These are phyloP conservation scores for Tribolium madens DNA, from an alignment of 1,140 invertebrate species.

Conservation along the genomic window DNA sequence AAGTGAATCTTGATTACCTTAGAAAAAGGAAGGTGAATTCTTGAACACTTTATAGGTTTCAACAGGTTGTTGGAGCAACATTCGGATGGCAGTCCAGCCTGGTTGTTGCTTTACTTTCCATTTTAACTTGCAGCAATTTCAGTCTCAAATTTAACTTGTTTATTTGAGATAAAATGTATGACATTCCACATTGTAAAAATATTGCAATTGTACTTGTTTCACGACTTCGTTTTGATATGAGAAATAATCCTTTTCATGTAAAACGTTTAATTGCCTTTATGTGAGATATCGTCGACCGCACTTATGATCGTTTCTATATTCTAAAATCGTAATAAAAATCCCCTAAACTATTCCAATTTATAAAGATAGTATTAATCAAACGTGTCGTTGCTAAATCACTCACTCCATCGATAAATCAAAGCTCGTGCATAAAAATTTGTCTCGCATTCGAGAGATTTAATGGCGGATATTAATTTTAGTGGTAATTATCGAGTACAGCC, in stretches of 20 bases:
- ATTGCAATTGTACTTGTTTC: constrained; percentile 11
- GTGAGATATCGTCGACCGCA: background rate
- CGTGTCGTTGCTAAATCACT: constrained; percentile 9
- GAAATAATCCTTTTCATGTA: constrained; percentile 6
- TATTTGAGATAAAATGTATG: background rate
- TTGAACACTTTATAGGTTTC: background rate
- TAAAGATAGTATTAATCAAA: background rate
- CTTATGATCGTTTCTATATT: background rate
- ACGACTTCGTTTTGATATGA: background rate
- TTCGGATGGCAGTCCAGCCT: background rate
- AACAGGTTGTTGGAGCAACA: background rate
- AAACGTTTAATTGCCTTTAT: background rate
- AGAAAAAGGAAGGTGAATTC: background rate
- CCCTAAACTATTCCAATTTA: constrained; percentile 11
- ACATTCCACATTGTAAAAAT: background rate
- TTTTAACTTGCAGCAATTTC: constrained; percentile 4
- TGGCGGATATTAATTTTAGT: constrained; percentile 25
- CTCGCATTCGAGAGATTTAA: constrained; percentile 7
- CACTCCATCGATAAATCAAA: constrained; percentile 12
- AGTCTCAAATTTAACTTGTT: background rate
- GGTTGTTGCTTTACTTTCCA: constrained; percentile 15
- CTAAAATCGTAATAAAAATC: constrained; percentile 25
- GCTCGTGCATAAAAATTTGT: constrained; percentile 6
- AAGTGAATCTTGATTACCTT: background rate
- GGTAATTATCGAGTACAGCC: constrained; percentile 24